phyloP scores from a whole-genome alignment of 2,797 vertebrate genomes.

The Catharus ustulatus region DNA sequence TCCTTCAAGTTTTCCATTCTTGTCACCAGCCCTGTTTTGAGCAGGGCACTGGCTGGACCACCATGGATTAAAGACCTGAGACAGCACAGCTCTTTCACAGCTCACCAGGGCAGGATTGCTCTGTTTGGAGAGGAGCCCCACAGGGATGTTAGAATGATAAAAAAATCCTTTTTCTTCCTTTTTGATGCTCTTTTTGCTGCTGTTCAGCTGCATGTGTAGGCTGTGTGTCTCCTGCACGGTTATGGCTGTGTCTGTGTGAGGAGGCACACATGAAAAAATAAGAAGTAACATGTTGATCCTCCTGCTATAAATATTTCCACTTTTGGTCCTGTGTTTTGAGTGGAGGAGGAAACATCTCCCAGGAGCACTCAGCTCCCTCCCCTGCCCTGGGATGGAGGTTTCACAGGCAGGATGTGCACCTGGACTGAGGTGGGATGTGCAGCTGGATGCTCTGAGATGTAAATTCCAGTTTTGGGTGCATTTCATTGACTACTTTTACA shows the following conservation, averaged over 20 bases:
- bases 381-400: not conserved
- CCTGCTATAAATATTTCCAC: not conserved
- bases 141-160: not conserved
- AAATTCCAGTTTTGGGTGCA: not conserved
- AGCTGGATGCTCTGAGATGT: not conserved
- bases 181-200: not conserved
- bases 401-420: not conserved
- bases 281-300: not conserved
- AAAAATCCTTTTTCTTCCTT: not conserved
- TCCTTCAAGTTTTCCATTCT: not conserved
- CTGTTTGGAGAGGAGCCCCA: accelerated
- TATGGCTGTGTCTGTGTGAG: not conserved
- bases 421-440: not conserved
- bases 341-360: accelerated
- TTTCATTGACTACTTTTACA: not conserved
- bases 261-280: not conserved
- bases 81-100: not conserved
- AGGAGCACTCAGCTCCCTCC: not conserved
- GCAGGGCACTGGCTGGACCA: not conserved
- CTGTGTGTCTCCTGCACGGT: not conserved
- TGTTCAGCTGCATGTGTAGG: not conserved
- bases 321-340: not conserved
- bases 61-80: not conserved
- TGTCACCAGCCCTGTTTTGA: accelerated
- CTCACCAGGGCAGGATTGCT: not conserved